phyloP scores from a whole-genome alignment of 2,797 vertebrate species.

The Avahi laniger region DNA sequence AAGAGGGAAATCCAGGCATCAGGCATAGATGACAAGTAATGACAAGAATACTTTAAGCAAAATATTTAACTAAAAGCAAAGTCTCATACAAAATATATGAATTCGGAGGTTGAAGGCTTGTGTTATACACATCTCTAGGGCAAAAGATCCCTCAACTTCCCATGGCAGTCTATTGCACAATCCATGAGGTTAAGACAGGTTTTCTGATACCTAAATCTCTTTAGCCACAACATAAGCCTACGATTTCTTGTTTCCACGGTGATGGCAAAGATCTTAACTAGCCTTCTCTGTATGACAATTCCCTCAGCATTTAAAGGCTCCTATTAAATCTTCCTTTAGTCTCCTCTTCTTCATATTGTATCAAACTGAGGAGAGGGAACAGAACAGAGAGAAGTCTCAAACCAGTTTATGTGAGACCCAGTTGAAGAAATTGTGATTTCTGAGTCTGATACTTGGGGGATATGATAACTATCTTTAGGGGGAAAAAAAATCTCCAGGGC shows the following conservation, averaged over 20 bases:
- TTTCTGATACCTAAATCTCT: constrained; percentile 33
- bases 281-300: not conserved
- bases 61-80: constrained; percentile 57
- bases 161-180: not conserved
- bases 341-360: not conserved
- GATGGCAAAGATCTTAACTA: constrained; percentile 10
- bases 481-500: constrained; percentile 24
- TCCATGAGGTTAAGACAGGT: not conserved
- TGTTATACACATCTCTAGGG: not conserved
- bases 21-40: constrained; percentile 53
- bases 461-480: constrained; percentile 28
- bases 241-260: constrained; percentile 35
- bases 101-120: not conserved
- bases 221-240: constrained; percentile 11
- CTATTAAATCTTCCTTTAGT: not conserved
- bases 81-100: constrained; percentile 28
- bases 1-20: constrained; percentile 15
- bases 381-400: not conserved
- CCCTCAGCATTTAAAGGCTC: constrained; percentile 6
- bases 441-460: constrained; percentile 2
- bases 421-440: constrained; percentile 35
- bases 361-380: constrained; percentile 17
- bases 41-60: constrained; percentile 51
- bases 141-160: not conserved
- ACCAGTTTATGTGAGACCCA: constrained; percentile 17